Percentiles rank a stretch among this genome's conserved stretches.
Conservation (phyloP, 2,888 invertebrate genomes). For the Neoscelio sp. region DNA sequence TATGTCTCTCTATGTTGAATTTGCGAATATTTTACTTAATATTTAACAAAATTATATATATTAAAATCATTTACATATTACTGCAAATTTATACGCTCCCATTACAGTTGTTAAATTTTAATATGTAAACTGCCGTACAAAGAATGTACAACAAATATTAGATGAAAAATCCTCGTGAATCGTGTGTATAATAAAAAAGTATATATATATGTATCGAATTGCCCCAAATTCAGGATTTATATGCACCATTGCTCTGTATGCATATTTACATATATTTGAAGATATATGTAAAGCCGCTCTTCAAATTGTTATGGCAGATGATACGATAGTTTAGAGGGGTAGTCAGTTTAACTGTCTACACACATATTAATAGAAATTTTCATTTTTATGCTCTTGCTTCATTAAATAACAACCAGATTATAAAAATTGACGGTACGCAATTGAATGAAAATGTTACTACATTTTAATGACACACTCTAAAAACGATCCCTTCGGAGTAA, state of each 20-base stretch:
- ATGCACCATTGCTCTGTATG: slow-evolving; percentile 5
- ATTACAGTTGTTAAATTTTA: slow-evolving; percentile 41
- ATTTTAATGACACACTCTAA: too few relatives aligned
- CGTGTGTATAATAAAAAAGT: slow-evolving; percentile 14
- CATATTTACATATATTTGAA: slow-evolving; percentile 23
- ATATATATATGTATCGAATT: not conserved
- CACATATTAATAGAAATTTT: not conserved
- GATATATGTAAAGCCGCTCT: slow-evolving; percentile 8
- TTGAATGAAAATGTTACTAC: not conserved
- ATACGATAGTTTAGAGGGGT: slow-evolving; percentile 15
- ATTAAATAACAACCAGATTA: not conserved
- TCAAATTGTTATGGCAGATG: slow-evolving; percentile 6
- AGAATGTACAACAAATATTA: slow-evolving; percentile 7
- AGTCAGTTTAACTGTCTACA: not conserved
- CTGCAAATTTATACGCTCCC: slow-evolving; percentile 38
- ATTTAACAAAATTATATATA: slow-evolving; percentile 36
- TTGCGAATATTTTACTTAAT: slow-evolving; percentile 46
- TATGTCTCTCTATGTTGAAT: slow-evolving; percentile 2
- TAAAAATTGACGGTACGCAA: not conserved
- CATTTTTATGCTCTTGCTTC: not conserved
- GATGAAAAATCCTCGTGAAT: slow-evolving; percentile 1
- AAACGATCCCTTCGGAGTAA: too few relatives aligned
- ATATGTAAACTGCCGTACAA: slow-evolving; percentile 34
- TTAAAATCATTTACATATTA: slow-evolving; percentile 40
- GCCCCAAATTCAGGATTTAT: slow-evolving; percentile 16